These are phyloP conservation scores for Agelas oroides DNA, from an alignment of 37 sponge, comb jelly and placozoan genomes.

Conservation along the genomic window DNA sequence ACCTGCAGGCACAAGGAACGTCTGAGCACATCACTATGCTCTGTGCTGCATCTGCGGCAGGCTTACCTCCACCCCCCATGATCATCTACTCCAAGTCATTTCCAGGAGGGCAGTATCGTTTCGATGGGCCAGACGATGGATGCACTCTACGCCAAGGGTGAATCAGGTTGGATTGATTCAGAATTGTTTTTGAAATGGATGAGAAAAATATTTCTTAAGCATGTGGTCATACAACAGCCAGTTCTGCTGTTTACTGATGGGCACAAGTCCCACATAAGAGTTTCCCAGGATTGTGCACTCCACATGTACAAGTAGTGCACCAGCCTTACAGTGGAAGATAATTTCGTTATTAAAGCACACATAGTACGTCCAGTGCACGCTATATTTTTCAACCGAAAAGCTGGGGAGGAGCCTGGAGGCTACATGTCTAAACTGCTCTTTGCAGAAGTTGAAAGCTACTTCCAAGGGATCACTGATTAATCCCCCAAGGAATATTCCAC, in stretches of 20 bases:
- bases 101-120: not conserved
- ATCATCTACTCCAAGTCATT: slow-evolving; percentile 4
- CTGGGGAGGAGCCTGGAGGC: no score
- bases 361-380: no score
- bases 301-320: no score
- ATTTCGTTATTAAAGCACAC: no score
- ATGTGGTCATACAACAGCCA: not conserved
- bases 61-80: slow-evolving; percentile 5
- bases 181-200: slow-evolving; percentile 19
- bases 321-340: no score
- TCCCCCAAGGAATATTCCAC: no score
- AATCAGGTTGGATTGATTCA: slow-evolving; percentile 26
- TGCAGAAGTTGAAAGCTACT: no score
- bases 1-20: no score
- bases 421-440: no score
- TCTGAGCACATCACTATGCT: slow-evolving; percentile 9
- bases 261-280: slow-evolving; percentile 15
- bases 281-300: no score
- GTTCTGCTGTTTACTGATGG: slow-evolving; percentile 35
- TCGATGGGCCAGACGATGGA: slow-evolving; percentile 23
- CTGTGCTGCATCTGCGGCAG: slow-evolving; percentile 18
- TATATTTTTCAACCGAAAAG: no score
- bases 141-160: not conserved
- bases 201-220: not conserved
- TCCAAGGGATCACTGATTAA: no score